Evolutionary conservation across 2,113 vertebrate genomes (phyloP), one percentile per base, ranked within the genome.

Genomic region (Sitta europaea): DNA sequence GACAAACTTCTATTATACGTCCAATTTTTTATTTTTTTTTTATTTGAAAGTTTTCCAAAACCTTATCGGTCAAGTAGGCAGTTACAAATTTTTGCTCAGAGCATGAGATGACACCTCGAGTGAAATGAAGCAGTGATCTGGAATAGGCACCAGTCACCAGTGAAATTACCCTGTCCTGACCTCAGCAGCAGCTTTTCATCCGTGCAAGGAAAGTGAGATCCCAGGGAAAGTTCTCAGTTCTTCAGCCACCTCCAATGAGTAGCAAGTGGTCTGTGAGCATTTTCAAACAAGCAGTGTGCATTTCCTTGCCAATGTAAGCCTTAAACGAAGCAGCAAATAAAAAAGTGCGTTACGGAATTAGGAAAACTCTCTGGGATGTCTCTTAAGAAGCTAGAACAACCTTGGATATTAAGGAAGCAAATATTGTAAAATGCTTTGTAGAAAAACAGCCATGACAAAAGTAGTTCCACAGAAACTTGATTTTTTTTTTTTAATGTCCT

Each of bases 121-220:
- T 85, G 83, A 93, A 95, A 94, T 75, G 78, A 94, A 70, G 88
- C 97, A 96, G 93, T 97, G 96, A 97, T 90, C 92, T 90, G 93
- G 96, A 98, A 96, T 94, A 91, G 97, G 95, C 85, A 92, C 90
- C 95, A 97, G 96, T 95, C 97, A 95, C 92, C 96, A 95, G 97
- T 97, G 97, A 98, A 98, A 98, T 98, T 97, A 97, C 94, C 82
- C 96, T 96, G 96, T 96, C 97, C 96, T 95, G 94, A 94, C 91
- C 87, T 92, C 86, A 87, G 42, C 90, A 87, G 94, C 96, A 96
- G 92, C 94, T 97, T 97, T 97, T 97, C 98, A 81, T 71, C 50
- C 11, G 1, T 96, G 95, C 94, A 92, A 87, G 72, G 94, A 87
- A 89, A 96, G 88, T 71, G 95, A 89, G 77, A 84, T 89, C 79